phyloP scores from a whole-genome alignment of 2,113 vertebrate genomes.

The Xiphophorus maculatus region DNA sequence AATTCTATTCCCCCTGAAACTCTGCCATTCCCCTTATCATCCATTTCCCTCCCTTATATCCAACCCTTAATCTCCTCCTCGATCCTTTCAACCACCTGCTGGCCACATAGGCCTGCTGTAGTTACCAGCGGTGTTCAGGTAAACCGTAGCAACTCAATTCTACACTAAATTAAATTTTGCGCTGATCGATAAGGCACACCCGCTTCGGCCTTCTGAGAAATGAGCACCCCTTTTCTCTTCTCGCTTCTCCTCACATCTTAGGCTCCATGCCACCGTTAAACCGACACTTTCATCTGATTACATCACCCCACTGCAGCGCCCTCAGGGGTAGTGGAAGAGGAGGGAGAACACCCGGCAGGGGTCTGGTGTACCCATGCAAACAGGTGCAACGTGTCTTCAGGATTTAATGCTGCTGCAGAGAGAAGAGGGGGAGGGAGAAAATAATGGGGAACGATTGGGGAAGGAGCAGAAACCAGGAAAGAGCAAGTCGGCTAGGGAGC shows the following conservation, averaged over 20 bases:
- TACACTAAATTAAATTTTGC: constrained; percentile 78
- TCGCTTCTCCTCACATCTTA: constrained; percentile 42
- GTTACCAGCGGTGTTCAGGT: constrained; percentile 68
- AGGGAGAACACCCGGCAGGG: constrained; percentile 73
- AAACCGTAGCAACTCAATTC: constrained; percentile 75
- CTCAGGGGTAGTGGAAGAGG: constrained; percentile 66
- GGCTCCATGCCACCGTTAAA: constrained; percentile 69
- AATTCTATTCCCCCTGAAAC: constrained; percentile 70
- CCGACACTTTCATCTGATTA: constrained; percentile 81
- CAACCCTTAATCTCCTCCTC: constrained; percentile 74
- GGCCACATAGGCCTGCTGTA: constrained; percentile 67
- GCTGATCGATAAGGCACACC: constrained; percentile 76
- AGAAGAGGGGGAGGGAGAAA: constrained; percentile 26
- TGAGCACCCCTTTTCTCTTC: constrained; percentile 47
- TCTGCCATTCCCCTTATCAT: constrained; percentile 64
- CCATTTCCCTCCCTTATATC: constrained; percentile 71
- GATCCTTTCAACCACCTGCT: constrained; percentile 72
- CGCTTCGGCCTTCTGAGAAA: constrained; percentile 58
- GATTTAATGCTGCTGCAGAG: constrained; percentile 65
- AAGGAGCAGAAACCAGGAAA: constrained; percentile 45
- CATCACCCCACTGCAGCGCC: constrained; percentile 80
- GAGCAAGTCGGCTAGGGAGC: constrained; percentile 57
- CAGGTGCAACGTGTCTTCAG: constrained; percentile 78
- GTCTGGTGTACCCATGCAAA: constrained; percentile 80
- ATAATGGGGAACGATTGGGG: constrained; percentile 38